A percentile compares a stretch with the other conserved stretches of the same genome.
Conservation (phyloP, 1,140 invertebrate species). For the Pachyrhynchus sulphureomaculatus region DNA sequence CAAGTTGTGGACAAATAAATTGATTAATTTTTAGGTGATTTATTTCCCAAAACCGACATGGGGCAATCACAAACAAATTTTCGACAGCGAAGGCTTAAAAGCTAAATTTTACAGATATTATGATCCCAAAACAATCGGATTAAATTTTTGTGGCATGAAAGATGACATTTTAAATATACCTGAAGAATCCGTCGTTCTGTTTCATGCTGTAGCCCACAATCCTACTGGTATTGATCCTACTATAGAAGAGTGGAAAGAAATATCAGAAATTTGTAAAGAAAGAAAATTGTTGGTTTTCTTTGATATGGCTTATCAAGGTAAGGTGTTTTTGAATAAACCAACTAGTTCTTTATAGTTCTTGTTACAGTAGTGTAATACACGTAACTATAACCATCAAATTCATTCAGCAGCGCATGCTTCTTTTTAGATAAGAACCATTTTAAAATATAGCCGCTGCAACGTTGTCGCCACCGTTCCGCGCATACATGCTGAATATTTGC, state of each 20-base stretch:
- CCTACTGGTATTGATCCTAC: conserved; percentile 94
- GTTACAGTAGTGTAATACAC: no score
- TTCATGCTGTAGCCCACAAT: conserved; percentile 97
- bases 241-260: conserved; percentile 78
- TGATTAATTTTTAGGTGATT: conserved; percentile 61
- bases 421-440: no score
- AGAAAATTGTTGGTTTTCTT: conserved; percentile 87
- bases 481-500: no score
- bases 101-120: conserved; percentile 95
- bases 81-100: conserved; percentile 82
- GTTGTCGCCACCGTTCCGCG: no score
- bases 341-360: no score
- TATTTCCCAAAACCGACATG: conserved; percentile 95
- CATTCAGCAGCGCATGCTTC: no score
- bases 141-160: conserved; percentile 88
- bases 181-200: conserved; percentile 83
- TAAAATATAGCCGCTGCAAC: no score
- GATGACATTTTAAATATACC: conserved; percentile 86
- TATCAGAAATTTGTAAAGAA: conserved; percentile 76
- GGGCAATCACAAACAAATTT: conserved; percentile 95
- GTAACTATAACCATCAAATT: no score
- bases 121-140: conserved; percentile 90
- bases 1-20: no score
- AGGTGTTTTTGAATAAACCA: not conserved
- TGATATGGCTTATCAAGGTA: conserved; percentile 94